Evolutionary conservation across 2,113 vertebrate genomes (phyloP).

Genomic region (Ceyx melanurus): DNA sequence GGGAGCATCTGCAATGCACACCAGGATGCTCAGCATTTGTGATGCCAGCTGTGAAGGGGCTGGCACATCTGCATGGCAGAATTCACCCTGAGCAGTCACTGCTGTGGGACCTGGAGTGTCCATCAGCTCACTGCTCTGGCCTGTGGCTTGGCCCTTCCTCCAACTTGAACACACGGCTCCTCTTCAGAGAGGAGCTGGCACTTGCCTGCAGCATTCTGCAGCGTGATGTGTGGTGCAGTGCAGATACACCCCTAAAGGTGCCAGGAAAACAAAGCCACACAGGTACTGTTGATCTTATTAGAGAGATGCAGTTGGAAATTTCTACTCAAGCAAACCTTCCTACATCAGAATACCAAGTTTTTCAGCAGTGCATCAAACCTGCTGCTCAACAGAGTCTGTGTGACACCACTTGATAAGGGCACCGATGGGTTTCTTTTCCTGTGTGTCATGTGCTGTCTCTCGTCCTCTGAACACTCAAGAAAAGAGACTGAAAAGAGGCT

Average conservation of each 20-base stretch:
- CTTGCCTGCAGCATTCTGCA: background rate
- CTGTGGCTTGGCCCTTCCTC: background rate
- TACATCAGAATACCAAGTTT: rapidly evolving
- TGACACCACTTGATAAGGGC: background rate
- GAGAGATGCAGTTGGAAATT: background rate
- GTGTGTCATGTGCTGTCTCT: background rate
- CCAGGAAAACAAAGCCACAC: background rate
- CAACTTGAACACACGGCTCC: rapidly evolving
- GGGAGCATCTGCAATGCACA: background rate
- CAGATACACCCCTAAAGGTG: background rate
- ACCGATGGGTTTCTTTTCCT: background rate
- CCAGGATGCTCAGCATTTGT: rapidly evolving
- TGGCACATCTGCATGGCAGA: background rate
- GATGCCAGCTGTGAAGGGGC: background rate
- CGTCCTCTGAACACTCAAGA: background rate
- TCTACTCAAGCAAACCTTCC: background rate
- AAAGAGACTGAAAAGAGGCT: background rate
- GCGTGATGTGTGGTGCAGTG: background rate
- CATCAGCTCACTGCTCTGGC: background rate
- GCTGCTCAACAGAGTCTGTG: background rate
- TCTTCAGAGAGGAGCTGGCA: background rate
- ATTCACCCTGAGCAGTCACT: background rate
- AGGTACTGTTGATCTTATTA: background rate
- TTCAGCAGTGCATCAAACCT: background rate
- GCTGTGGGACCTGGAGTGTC: background rate